These are phyloP conservation scores for Parapristionchus giblindavisi DNA, from an alignment of 2,888 invertebrate genomes.

Conservation along the genomic window DNA sequence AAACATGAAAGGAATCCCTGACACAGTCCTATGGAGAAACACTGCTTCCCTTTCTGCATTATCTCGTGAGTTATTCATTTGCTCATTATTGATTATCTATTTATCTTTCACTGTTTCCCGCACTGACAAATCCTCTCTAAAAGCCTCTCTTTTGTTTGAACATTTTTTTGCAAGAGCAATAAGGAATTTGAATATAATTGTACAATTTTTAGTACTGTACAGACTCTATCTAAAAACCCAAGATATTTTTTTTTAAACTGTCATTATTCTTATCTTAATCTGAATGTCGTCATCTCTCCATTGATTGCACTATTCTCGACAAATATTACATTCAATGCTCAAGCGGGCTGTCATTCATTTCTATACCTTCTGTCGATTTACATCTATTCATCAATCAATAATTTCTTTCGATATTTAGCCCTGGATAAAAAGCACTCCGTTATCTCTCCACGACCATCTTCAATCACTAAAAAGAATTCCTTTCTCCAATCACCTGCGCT, in stretches of 20 bases:
- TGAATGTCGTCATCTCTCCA: neutral
- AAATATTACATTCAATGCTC: too few relatives aligned
- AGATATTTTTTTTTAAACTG: neutral
- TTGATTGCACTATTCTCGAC: too few relatives aligned
- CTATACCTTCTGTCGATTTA: too few relatives aligned
- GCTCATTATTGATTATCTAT: neutral
- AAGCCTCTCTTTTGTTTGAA: neutral
- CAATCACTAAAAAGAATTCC: neutral
- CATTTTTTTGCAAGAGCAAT: neutral
- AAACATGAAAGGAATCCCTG: slow-evolving; percentile 21
- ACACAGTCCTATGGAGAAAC: neutral
- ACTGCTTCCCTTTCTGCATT: slow-evolving; percentile 18
- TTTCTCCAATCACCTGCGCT: slow-evolving; percentile 12
- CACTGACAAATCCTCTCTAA: too few relatives aligned
- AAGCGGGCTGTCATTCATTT: too few relatives aligned
- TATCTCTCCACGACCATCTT: slow-evolving; percentile 5
- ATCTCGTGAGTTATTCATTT: slow-evolving; percentile 10
- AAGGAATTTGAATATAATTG: neutral
- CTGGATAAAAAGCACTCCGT: slow-evolving; percentile 22
- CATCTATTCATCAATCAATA: too few relatives aligned
- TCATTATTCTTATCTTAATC: neutral
- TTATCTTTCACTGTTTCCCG: neutral
- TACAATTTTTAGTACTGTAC: neutral
- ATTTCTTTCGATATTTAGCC: too few relatives aligned
- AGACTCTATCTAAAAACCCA: slow-evolving; percentile 1